Evolutionary conservation across 2,888 invertebrate species (phyloP), one percentile per base, ranked within the genome.

Genomic region (Adelognathus sp.): DNA sequence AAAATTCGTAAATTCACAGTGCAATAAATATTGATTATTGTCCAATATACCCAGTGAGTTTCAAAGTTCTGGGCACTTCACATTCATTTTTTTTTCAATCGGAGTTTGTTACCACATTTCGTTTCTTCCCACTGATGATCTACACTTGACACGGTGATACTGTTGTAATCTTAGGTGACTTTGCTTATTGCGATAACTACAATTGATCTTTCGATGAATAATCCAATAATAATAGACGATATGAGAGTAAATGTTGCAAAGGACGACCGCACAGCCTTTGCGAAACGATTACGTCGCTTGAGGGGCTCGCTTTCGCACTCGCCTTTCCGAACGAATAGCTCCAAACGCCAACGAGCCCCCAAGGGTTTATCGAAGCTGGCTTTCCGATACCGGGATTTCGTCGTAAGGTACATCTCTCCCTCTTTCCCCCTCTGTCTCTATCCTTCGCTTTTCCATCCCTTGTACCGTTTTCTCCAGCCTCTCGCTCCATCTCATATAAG

Each of bases 321-420:
- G 67, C 54, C 67, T 67, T 67, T 54, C 67, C 67, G 41, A 67
- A 54, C 67, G 67, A 67, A 52, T 67, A 41, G 39, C 39, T 27
- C 54, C 67, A 18, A 39, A 52, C 67, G 54, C 67, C 67, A 54
- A 67, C 54, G 54, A 67, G 39, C 39, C 39, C 52, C 67, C 31
- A n/a, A 64, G 64, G 46, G 64, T 64, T 64, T 64, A 64, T 64
- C 64, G 64, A 21, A 33, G 36, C 44, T 18, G 9, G 16, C 54
- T 39, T 16, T 16, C 36, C 54, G 67, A 67, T 67, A 54, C 29
- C 29, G 39, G 67, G 54, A 54, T 67, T 67, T 67, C 29, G 54
- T 54, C 39, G 67, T 16, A 54, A 67, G 67, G 24, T 67, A 67
- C 14, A 39, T 27, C 36, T 21, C 18, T 29, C 29, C 29, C 14